Conservation (phyloP, 2,888 invertebrate species). For the Uloborus plumipes region DNA sequence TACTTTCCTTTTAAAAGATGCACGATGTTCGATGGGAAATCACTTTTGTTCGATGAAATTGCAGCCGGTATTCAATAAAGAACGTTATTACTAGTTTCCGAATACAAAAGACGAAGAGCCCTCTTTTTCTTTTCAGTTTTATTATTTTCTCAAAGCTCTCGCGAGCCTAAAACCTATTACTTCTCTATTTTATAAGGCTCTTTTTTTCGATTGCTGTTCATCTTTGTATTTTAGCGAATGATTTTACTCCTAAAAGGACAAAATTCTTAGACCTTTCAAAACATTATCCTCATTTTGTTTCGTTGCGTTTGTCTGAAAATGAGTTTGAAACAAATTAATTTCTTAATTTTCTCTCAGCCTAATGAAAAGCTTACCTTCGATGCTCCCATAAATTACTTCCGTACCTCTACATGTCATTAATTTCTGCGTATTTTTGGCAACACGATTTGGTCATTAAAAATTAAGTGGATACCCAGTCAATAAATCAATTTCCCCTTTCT, state of each 20-base stretch:
- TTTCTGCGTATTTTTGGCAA: too few species aligned
- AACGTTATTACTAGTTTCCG: conserved; percentile 63
- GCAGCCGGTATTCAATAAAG: conserved; percentile 63
- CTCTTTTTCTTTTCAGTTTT: conserved; percentile 17
- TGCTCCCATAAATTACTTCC: background rate
- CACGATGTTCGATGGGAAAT: conserved; percentile 62
- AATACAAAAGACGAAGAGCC: conserved; percentile 56
- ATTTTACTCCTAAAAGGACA: conserved; percentile 31
- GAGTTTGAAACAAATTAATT: conserved; percentile 46
- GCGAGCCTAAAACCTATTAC: conserved; percentile 52
- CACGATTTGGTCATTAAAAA: background rate
- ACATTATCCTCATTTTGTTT: conserved; percentile 15
- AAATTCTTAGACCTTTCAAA: conserved; percentile 40
- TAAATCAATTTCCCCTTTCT: conserved; percentile 9
- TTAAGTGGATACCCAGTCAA: conserved; percentile 3
- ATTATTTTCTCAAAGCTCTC: conserved; percentile 52
- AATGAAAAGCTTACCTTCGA: conserved; percentile 23
- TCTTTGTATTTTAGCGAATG: conserved; percentile 34
- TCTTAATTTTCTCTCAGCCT: conserved; percentile 10
- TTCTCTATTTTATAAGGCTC: conserved; percentile 53
- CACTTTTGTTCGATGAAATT: conserved; percentile 64
- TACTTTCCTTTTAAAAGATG: conserved; percentile 60
- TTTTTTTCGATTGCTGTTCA: conserved; percentile 30
- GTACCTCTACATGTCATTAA: too few species aligned
- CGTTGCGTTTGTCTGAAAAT: conserved; percentile 22